A percentile compares a stretch with the other conserved stretches of the same genome.
phyloP scores from a whole-genome alignment of 1,140 invertebrate genomes.

The Dinothrombium tinctorium region DNA sequence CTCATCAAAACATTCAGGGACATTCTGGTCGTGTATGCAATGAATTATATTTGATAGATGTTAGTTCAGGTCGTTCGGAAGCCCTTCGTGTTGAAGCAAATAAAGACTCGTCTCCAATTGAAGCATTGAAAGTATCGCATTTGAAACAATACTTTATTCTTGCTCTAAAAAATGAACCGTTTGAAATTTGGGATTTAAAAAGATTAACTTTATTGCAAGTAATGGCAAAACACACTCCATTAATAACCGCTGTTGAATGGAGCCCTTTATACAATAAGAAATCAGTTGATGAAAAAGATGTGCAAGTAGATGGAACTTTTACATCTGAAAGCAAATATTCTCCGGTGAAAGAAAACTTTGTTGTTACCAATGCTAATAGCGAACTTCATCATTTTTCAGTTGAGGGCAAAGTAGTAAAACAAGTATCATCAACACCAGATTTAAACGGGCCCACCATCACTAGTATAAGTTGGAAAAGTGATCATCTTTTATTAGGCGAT shows the following conservation, averaged over 20 bases:
- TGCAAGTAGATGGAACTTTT: too few species aligned
- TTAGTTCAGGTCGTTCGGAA: conserved; percentile 24
- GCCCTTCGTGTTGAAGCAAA: conserved; percentile 24
- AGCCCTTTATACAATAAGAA: conserved; percentile 28
- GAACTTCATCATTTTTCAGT: conserved; percentile 36
- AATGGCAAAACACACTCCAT: conserved; percentile 32
- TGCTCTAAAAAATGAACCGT: conserved; percentile 29
- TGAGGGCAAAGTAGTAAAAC: conserved; percentile 29
- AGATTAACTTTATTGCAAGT: conserved; percentile 28
- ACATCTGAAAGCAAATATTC: too few species aligned
- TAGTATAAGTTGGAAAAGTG: conserved; percentile 30
- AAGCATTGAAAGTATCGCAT: conserved; percentile 31
- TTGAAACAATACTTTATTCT: conserved; percentile 36
- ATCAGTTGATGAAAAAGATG: not conserved
- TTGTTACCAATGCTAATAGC: conserved; percentile 32
- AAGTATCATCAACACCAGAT: conserved; percentile 30
- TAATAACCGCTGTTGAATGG: conserved; percentile 31
- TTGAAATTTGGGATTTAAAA: conserved; percentile 37
- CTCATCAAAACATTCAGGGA: too few species aligned
- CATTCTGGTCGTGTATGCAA: conserved; percentile 24
- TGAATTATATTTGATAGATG: conserved; percentile 32
- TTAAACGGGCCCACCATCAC: conserved; percentile 25
- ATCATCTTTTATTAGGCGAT: conserved; percentile 33
- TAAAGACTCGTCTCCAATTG: conserved; percentile 31
- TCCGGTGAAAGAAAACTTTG: conserved; percentile 31